Evolutionary conservation across 2,113 vertebrate genomes (phyloP), one percentile per base, ranked within the genome.

Genomic region (Callopanchax toddi): DNA sequence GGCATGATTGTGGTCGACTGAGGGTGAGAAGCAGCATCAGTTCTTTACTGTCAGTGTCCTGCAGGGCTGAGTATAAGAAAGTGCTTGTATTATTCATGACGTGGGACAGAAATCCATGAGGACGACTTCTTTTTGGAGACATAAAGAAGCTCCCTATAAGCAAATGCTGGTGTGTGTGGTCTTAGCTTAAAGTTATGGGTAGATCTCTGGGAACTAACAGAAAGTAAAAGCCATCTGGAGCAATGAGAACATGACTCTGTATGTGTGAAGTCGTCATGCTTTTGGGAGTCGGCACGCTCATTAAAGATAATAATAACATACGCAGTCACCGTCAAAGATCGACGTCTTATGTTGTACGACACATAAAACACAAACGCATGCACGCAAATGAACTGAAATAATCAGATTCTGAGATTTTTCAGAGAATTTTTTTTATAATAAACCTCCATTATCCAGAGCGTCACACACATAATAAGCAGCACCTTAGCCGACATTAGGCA

Each of bases 231-330:
- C n/a, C 21, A 15, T 51, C n/a, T 56, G 9, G 61, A 54, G 50
- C 45, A 43, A 29, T 61, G 49, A 34, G 25, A 29, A 62, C 67
- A 44, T 39, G 46, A 29, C 15, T 56, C 12, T 23, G 58, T 63
- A 15, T 52, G 21, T 55, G 45, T 56, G 60, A 44, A 40, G 49
- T 37, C 23, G 2, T 52, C 66, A 51, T 57, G 57, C 52, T 64
- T 61, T 2, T 56, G 53, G 66, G 68, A 80, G 60, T 74, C 81
- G 82, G 64, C 81, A 78, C 34, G 81, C 72, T 76, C 80, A 67
- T 73, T 80, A 74, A 78, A 61, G 68, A 83, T 73, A 82, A 83
- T 86, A 51, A 53, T 77, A n/a, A n/a, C n/a, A n/a, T n/a, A n/a
- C 34, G 61, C 71, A 45, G 16, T 75, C 77, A 77, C 63, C 72